Evolutionary conservation across 2,113 vertebrate genomes (phyloP).

Genomic region (Oryctolagus cuniculus): DNA sequence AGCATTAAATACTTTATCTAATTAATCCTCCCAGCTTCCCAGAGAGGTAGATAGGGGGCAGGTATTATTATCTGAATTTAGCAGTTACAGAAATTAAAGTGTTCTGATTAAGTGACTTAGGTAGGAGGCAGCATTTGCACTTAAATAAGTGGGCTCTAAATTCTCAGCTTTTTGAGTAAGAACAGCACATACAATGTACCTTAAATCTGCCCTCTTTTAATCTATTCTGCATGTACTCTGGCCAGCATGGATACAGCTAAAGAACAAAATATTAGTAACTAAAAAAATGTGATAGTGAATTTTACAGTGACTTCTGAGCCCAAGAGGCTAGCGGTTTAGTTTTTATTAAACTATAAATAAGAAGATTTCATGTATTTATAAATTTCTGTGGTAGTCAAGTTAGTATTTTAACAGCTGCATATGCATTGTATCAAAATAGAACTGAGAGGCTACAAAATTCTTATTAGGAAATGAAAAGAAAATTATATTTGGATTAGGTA

Average conservation of each 20-base stretch:
- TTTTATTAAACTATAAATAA: conserved; percentile 67
- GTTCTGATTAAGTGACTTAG: conserved; percentile 77
- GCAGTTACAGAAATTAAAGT: conserved; percentile 77
- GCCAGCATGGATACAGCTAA: neutral
- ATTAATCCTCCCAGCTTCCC: conserved; percentile 79
- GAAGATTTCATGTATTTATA: conserved; percentile 49
- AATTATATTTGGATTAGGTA: neutral
- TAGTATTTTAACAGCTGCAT: conserved; percentile 13
- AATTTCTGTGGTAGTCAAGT: conserved; percentile 30
- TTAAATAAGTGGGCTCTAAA: conserved; percentile 71
- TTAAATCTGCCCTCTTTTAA: conserved; percentile 52
- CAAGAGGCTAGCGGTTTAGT: conserved; percentile 5
- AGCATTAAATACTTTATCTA: conserved; percentile 82
- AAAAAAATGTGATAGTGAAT: conserved; percentile 20
- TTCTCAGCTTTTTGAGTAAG: conserved; percentile 64
- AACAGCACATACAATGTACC: conserved; percentile 48
- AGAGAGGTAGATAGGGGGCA: conserved; percentile 75
- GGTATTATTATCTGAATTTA: conserved; percentile 81
- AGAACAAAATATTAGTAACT: conserved; percentile 35
- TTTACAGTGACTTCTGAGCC: conserved; percentile 22
- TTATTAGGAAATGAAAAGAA: neutral
- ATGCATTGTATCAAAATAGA: neutral
- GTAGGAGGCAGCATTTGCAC: conserved; percentile 68
- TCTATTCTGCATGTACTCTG: neutral
- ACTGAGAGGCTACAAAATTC: neutral